A percentile compares a stretch with the other conserved stretches of the same genome.
phyloP scores from a whole-genome alignment of 2,888 invertebrate genomes.

The Orthosia incerta region DNA sequence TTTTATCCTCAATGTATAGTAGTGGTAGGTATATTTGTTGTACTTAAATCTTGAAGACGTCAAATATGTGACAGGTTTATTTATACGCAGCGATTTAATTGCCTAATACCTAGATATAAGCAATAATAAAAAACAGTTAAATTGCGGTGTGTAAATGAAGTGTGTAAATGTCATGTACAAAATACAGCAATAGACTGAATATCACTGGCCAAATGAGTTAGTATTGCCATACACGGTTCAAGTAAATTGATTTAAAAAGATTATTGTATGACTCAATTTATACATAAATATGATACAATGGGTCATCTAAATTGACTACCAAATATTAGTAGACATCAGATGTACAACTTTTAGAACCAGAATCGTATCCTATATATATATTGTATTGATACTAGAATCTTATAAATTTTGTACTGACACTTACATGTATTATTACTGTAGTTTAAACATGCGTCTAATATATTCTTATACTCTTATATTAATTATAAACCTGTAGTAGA shows the following conservation, averaged over 20 bases:
- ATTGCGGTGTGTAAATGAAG: background rate
- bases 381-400: slow-evolving; percentile 7
- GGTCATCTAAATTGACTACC: background rate
- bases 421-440: background rate
- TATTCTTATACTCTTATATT: slow-evolving; percentile 29
- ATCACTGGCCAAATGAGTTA: background rate
- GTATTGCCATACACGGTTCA: background rate
- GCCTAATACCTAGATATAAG: background rate
- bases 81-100: background rate
- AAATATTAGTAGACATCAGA: too few species aligned
- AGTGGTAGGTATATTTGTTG: slow-evolving; percentile 3
- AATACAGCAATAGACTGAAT: slow-evolving; percentile 1
- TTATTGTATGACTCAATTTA: too few species aligned
- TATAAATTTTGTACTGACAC: slow-evolving; percentile 4
- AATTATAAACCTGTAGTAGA: slow-evolving; percentile 2
- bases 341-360: too few species aligned
- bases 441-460: slow-evolving; percentile 12
- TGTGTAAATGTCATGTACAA: slow-evolving; percentile 5
- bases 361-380: background rate
- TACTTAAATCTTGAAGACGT: slow-evolving; percentile 9
- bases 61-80: background rate
- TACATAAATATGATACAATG: too few species aligned
- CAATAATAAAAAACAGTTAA: background rate
- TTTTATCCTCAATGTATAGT: slow-evolving; percentile 1
- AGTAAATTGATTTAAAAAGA: background rate